Base-by-base conservation (phyloP, 2,888 invertebrate genomes). In the Spodoptera picta region DNA sequence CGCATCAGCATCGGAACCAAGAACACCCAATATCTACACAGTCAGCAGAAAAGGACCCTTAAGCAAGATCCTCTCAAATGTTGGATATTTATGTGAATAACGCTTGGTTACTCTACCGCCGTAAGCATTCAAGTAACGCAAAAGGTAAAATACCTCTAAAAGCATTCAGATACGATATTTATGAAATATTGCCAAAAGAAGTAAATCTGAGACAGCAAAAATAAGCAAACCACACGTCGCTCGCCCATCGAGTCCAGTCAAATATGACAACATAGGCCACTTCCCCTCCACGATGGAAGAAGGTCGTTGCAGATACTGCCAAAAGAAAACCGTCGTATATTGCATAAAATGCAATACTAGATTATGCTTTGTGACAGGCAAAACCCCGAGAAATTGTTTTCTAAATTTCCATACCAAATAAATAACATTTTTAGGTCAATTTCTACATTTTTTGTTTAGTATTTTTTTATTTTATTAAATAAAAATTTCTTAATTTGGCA, bases 91-190 rank as follows among this genome's bases (percentile, higher is more conserved):
- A 1, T 19, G 19, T 19, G 19, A 19, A 19, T 19, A 19, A 19
- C 19, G 19, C 19, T 1, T 19, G 19, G 19, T 19, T 19, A 19
- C 19, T 19, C 19, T 31, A 31, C 31, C 4, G 31, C 31, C 31
- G 31, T 31, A 31, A 31, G 31, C 31, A 31, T 31, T 31, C 31
- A 31, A 31, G 51, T 64, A 6, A 73, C 11, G 42, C 52, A 43
- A 41, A 57, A 56, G 48, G 31, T 31, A 57, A 52, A 52, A 63
- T 63, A 19, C 43, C 62, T 50, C 55, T 63, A 19, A 57, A 61
- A 57, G 42, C 24, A 4, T 57, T 52, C 44, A 45, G 62, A 47
- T 63, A 42, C 23, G 42, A 57, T 52, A n/a, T 63, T 36, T 52
- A 19, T 47, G 52, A 60, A 24, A 60, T 43, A 42, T 48, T 60